Evolutionary conservation across 2,797 vertebrate genomes (phyloP).

Genomic region (Sparidentex hasta): DNA sequence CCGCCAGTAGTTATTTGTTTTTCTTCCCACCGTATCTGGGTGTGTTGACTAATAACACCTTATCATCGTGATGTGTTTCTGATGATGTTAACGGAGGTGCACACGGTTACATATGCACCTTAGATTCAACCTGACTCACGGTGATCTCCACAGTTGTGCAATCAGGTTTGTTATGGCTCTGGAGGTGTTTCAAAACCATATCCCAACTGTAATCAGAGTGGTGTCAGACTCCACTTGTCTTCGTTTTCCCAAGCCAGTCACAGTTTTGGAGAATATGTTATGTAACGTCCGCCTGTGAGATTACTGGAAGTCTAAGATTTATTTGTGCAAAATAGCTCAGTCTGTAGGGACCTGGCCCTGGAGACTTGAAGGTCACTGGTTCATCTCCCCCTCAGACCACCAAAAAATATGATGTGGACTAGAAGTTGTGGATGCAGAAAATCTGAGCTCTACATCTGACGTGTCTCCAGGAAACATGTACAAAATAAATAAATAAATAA

Average conservation of each 20-base stretch:
- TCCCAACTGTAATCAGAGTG: neutral
- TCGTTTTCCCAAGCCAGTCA: neutral
- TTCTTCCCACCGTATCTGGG: neutral
- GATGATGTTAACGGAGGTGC: slow-evolving; percentile 1
- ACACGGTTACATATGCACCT: neutral
- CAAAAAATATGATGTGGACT: no score
- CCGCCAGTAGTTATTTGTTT: neutral
- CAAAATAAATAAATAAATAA: neutral
- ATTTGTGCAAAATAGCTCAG: neutral
- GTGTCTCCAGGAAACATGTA: no score
- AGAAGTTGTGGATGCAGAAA: neutral
- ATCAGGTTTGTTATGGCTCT: neutral
- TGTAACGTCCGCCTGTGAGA: neutral
- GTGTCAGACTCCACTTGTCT: neutral
- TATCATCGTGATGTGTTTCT: neutral
- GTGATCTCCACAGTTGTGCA: slow-evolving; percentile 1
- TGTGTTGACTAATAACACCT: neutral
- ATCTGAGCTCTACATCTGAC: no score
- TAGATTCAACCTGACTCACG: neutral
- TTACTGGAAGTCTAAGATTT: slow-evolving; percentile 5
- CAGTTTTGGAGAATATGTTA: slow-evolving; percentile 3
- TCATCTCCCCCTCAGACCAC: no score
- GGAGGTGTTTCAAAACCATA: neutral
- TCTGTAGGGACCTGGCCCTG: no score
- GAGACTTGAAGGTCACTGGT: no score